These are phyloP conservation scores for Tenthredo livida DNA, from an alignment of 2,888 invertebrate genomes.

Conservation along the genomic window DNA sequence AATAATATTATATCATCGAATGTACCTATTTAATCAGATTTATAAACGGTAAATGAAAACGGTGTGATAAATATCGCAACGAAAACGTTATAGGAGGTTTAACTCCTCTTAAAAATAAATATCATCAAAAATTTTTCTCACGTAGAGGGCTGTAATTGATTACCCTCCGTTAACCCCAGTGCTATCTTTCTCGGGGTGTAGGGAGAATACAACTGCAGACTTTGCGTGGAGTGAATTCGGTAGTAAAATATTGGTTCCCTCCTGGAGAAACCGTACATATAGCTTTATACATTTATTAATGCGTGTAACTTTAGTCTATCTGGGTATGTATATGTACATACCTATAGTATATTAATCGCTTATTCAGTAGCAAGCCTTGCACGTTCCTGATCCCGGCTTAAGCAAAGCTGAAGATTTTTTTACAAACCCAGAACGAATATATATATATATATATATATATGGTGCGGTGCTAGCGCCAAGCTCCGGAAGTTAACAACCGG, in stretches of 20 bases:
- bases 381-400: conserved; percentile 8
- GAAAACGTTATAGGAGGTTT: conserved; percentile 7
- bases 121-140: conserved; percentile 42
- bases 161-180: conserved; percentile 46
- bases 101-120: conserved; percentile 43
- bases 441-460: no score
- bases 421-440: background rate
- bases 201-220: conserved; percentile 46
- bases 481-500: conserved; percentile 39
- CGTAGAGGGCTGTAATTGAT: conserved; percentile 50
- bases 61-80: conserved; percentile 1
- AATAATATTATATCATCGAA: background rate
- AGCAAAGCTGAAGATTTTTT: conserved; percentile 32
- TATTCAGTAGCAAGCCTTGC: conserved; percentile 9
- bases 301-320: background rate
- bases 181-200: conserved; percentile 41
- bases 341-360: background rate
- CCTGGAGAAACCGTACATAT: background rate
- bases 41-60: conserved; percentile 8
- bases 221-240: conserved; percentile 49
- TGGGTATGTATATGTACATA: background rate
- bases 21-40: background rate
- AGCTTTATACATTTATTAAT: conserved; percentile 28
- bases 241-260: conserved; percentile 45
- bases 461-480: background rate